Base-by-base conservation (phyloP, 1,140 invertebrate species). In the Dendroctonus ponderosae region DNA sequence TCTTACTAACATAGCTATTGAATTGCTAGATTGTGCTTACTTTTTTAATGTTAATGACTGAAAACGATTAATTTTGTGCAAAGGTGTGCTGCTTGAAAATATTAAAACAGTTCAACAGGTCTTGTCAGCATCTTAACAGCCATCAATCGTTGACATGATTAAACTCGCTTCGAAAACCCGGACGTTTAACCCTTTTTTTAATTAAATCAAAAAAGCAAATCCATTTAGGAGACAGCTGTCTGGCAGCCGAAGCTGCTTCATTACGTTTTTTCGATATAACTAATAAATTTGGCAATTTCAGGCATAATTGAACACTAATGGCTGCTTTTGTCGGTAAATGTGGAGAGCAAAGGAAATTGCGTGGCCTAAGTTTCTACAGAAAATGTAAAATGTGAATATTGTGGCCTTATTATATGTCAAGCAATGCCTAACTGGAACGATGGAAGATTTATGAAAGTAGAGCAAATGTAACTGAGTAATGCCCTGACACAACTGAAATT, bases 261-360 rank as follows among this genome's bases (percentile, higher is more conserved):
- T 56, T 56, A 56, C 53, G 37, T 40, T 56, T 56, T 56, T 56
- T 56, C 53, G 53, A 56, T 56, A 56, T 56, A 41, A 56, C 53
- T 56, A 64, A 64, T 64, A 64, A 64, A 64, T 56, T 66, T 57
- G 44, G 53, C 56, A 66, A 66, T 66, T 66, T 59, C 43, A 66
- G 58, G 53, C 43, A 59, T 58, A 66, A 66, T 66, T 59, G 54
- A 56, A 53, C 58, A 53, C 58, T 62, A 61, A 67, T 67, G 65
- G 65, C 50, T 67, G 65, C 49, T 67, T 67, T 40, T 61, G 49
- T 61, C 58, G 39, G 65, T 38, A 53, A 67, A 62, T 53, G 50
- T 37, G 49, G 57, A 53, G 65, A 46, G 48, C 39, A 40, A 50
- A 62, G 58, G 65, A 67, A 66, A 66, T 66, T 66, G 64, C 64